phyloP scores from a whole-genome alignment of 2,113 vertebrate species.

The Elephantulus edwardii region DNA sequence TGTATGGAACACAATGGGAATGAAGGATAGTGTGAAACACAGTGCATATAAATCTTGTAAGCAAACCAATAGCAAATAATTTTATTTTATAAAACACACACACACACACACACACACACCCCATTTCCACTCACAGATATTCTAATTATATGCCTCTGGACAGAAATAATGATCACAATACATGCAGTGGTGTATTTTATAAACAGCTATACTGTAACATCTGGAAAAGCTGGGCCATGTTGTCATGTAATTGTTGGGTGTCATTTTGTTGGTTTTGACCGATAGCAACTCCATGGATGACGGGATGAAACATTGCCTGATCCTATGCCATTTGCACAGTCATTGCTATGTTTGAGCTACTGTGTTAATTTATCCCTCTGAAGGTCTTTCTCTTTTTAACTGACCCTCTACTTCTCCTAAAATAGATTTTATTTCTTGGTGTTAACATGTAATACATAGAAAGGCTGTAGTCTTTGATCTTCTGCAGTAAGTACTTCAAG shows the following conservation, averaged over 20 bases:
- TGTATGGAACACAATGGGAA: no score
- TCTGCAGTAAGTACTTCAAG: not conserved
- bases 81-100: no score
- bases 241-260: not conserved
- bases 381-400: not conserved
- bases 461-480: not conserved
- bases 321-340: not conserved
- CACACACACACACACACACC: no score
- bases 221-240: not conserved
- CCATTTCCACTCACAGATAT: not conserved
- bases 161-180: not conserved
- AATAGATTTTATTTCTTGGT: not conserved
- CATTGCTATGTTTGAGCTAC: not conserved
- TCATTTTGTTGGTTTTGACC: not conserved
- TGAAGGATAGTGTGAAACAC: no score
- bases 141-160: not conserved
- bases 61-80: no score
- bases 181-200: not conserved
- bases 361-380: not conserved
- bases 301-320: not conserved
- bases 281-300: not conserved
- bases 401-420: not conserved
- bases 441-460: not conserved
- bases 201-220: not conserved
- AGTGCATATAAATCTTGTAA: no score